Evolutionary conservation across 2,113 vertebrate genomes (phyloP), one percentile per base, ranked within the genome.

Genomic region (Vulpes vulpes): DNA sequence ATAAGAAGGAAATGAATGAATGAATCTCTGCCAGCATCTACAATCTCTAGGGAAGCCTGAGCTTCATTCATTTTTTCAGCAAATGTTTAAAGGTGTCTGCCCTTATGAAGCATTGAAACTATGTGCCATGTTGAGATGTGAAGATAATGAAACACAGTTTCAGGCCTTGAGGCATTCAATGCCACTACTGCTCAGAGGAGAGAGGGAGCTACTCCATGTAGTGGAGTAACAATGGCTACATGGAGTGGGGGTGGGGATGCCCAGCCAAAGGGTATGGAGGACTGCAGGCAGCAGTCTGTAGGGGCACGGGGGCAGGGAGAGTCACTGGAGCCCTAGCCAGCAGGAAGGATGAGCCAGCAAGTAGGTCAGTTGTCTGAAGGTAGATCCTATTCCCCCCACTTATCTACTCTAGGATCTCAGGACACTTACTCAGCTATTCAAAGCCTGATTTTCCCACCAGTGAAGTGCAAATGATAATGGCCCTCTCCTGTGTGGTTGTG

Each of bases 201-300:
- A 64, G 12, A 55, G 12, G 82, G 5, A 64, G 65, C 27, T 16
- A 53, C 51, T 62, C 30, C 0, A 3, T 25, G 67, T 10, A 43
- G 17, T 4, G 6, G 12, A 0, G 82, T 51, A 49, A 81, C 60
- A 2, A 19, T 0, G 4, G 35, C 20, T 74, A 27, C 32, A 1
- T 0, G 57, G 38, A 38, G 10, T 15, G 9, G 43, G 35, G 16
- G 43, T 2, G 22, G 27, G 2, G 27, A 14, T 5, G 12, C 65
- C 6, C 59, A 91, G 85, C 60, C 35, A 43, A 55, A 82, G 81
- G 43, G 9, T 32, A 3, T 8, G 53, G 62, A 59, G 51, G 49
- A 23, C 11, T 10, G 43, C 43, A 74, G 55, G 49, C 83, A 53
- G 59, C 43, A 38, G 27, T 27, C 38, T 20, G 27, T 32, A 35